Evolutionary conservation across 2,888 invertebrate species (phyloP).

Genomic region (Orthosia incerta): DNA sequence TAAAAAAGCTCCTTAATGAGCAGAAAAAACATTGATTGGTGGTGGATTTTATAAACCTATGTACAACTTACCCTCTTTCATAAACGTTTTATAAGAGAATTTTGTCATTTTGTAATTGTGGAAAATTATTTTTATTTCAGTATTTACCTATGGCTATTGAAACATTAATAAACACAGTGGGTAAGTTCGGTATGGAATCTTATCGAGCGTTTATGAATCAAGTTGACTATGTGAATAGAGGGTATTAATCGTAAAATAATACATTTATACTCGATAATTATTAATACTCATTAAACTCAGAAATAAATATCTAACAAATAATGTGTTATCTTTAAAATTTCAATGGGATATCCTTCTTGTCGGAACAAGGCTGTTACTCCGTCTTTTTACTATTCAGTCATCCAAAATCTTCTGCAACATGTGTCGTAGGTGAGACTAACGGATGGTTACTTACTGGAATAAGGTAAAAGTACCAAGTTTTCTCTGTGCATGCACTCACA

Average conservation of each 20-base stretch:
- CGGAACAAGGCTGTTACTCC: conserved; percentile 6
- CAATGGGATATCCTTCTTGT: conserved; percentile 15
- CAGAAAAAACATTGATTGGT: conserved; percentile 53
- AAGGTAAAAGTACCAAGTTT: conserved; percentile 72
- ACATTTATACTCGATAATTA: conserved; percentile 21
- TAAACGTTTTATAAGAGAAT: conserved; percentile 49
- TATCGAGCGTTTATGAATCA: conserved; percentile 55
- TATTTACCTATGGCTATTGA: conserved; percentile 44
- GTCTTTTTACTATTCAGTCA: conserved; percentile 25
- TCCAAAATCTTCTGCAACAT: conserved; percentile 33
- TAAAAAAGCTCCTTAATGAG: conserved; percentile 64
- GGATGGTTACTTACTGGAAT: conserved; percentile 63
- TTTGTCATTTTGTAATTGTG: conserved; percentile 12
- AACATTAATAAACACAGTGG: conserved; percentile 22
- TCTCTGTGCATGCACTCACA: conserved; percentile 70
- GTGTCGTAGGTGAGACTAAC: conserved; percentile 58
- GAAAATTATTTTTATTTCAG: conserved; percentile 49
- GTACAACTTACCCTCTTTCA: conserved; percentile 27
- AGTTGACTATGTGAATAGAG: conserved; percentile 2
- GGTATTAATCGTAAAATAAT: conserved; percentile 20
- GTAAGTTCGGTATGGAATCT: conserved; percentile 48
- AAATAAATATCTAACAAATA: conserved; percentile 57
- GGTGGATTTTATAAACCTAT: conserved; percentile 20
- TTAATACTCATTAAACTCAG: conserved; percentile 32
- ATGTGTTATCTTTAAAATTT: conserved; percentile 58